Evolutionary conservation across 2,888 invertebrate genomes (phyloP).

Genomic region (Agonopterix subpropinquella): DNA sequence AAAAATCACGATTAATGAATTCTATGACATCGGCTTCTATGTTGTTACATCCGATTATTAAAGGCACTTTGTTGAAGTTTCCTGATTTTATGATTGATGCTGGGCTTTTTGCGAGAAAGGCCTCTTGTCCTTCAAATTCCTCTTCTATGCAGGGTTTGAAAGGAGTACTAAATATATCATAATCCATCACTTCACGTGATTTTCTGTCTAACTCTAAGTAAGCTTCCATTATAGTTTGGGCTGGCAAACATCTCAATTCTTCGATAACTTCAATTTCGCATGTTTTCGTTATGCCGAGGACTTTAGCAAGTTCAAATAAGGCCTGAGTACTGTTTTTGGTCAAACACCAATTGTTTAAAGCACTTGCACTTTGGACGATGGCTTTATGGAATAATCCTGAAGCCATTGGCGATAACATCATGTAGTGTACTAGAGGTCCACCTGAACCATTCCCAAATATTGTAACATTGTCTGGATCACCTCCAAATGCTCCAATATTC

Average conservation of each 20-base stretch:
- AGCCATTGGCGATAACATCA: slow-evolving; percentile 68
- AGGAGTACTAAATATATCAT: slow-evolving; percentile 36
- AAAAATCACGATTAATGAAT: slow-evolving; percentile 35
- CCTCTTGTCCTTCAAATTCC: slow-evolving; percentile 58
- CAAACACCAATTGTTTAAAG: slow-evolving; percentile 57
- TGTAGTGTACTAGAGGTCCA: slow-evolving; percentile 59
- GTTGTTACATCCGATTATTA: slow-evolving; percentile 61
- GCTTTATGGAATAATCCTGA: slow-evolving; percentile 63
- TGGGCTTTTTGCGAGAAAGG: slow-evolving; percentile 58
- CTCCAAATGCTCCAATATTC: slow-evolving; percentile 59
- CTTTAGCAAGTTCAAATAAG: slow-evolving; percentile 40
- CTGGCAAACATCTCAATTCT: slow-evolving; percentile 36
- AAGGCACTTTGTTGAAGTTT: slow-evolving; percentile 58
- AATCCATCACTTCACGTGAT: slow-evolving; percentile 7
- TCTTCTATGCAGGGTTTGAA: slow-evolving; percentile 63
- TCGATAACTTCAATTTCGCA: slow-evolving; percentile 48
- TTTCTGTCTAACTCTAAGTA: no score
- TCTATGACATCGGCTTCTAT: slow-evolving; percentile 47
- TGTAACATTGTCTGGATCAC: slow-evolving; percentile 62
- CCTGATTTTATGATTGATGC: slow-evolving; percentile 51
- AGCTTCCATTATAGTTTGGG: slow-evolving; percentile 38
- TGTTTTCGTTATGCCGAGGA: slow-evolving; percentile 38
- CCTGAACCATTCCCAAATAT: slow-evolving; percentile 67
- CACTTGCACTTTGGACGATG: slow-evolving; percentile 61
- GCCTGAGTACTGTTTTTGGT: slow-evolving; percentile 45